These are phyloP conservation scores for Coracopsis vasa DNA, from an alignment of 2,113 vertebrate species.

Conservation along the genomic window DNA sequence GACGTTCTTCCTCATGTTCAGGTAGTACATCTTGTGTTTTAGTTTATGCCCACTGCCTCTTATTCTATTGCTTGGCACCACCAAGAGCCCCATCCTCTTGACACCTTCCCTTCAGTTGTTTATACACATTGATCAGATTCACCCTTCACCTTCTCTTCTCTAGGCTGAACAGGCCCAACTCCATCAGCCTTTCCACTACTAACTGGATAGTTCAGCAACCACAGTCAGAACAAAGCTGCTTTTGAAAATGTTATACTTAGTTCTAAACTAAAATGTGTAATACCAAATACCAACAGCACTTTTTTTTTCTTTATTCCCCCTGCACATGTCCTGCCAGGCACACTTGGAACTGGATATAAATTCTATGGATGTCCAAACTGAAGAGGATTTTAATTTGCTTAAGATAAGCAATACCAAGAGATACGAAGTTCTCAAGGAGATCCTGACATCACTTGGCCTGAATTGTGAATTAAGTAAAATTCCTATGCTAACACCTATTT, in stretches of 20 bases:
- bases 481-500: constrained; percentile 75
- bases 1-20: neutral
- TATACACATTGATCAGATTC: neutral
- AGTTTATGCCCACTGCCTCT: neutral
- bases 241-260: neutral
- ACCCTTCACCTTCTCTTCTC: neutral
- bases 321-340: constrained; percentile 68
- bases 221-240: neutral
- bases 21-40: neutral
- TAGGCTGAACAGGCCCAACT: neutral
- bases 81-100: neutral
- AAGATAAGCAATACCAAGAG: constrained; percentile 82
- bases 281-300: neutral
- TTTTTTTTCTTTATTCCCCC: neutral
- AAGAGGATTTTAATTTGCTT: constrained; percentile 78
- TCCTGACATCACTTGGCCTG: constrained; percentile 82
- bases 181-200: neutral
- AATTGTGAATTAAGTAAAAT: constrained; percentile 73
- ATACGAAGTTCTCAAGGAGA: constrained; percentile 81
- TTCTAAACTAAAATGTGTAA: neutral
- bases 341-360: constrained; percentile 81
- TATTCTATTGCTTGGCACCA: neutral
- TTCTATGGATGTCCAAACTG: constrained; percentile 34
- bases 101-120: neutral
- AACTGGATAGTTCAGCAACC: neutral